Conservation (phyloP, 1,140 invertebrate genomes). For the Chironomus tepperi region DNA sequence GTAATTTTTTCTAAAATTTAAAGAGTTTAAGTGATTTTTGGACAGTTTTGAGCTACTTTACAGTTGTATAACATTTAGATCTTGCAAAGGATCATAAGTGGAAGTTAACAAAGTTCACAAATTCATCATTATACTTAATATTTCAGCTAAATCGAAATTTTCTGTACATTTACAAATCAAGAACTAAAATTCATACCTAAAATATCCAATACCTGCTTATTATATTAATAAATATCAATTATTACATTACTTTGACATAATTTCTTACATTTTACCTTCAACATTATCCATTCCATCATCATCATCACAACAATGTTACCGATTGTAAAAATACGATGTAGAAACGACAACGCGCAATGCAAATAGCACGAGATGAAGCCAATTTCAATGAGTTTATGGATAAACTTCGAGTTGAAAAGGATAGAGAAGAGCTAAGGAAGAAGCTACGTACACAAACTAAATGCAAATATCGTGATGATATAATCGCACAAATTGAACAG, state of each 20-base stretch:
- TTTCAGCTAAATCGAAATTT: no score
- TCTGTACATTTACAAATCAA: no score
- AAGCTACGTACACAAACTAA: constrained; percentile 31
- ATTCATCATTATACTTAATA: no score
- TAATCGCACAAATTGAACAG: constrained; percentile 33
- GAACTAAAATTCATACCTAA: no score
- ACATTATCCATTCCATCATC: not conserved
- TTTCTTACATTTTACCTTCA: not conserved
- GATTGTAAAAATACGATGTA: not conserved
- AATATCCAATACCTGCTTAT: no score
- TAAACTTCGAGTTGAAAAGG: constrained; percentile 41
- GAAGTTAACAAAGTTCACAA: no score
- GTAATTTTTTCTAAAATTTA: no score
- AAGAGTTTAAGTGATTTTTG: no score
- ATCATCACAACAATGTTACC: not conserved
- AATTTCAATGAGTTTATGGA: constrained; percentile 48
- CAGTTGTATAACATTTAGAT: no score
- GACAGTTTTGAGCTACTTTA: no score
- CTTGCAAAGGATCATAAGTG: no score
- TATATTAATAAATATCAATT: no score
- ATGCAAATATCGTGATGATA: constrained; percentile 33
- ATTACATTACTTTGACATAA: not conserved
- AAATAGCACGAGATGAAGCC: constrained; percentile 49
- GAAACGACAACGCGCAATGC: constrained; percentile 47
- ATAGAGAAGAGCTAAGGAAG: constrained; percentile 39